Percentiles rank a stretch among this genome's conserved stretches.
Evolutionary conservation across 2,797 vertebrate species (phyloP).

Genomic region (Lutjanus campechanus): DNA sequence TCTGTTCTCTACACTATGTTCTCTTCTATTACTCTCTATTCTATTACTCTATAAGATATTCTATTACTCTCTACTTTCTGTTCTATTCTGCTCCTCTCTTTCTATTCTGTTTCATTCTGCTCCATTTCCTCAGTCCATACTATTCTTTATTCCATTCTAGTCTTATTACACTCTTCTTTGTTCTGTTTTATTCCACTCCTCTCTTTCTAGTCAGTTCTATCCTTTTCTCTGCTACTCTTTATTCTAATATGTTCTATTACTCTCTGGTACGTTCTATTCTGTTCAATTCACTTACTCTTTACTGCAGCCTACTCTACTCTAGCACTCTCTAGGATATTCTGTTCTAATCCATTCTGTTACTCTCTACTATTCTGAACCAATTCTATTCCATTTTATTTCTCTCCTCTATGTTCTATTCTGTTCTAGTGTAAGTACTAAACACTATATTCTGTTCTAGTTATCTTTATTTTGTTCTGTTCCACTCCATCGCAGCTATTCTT

Average conservation of each 20-base stretch:
- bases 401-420: neutral
- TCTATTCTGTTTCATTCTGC: neutral
- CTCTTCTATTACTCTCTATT: neutral
- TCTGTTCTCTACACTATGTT: neutral
- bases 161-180: too few species aligned
- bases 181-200: neutral
- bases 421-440: neutral
- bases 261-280: neutral
- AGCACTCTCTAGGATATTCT: neutral
- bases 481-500: too few species aligned
- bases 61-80: neutral
- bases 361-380: neutral
- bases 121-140: too few species aligned
- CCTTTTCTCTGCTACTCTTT: neutral
- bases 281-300: neutral
- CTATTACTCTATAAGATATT: neutral
- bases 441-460: neutral
- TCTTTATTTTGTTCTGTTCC: neutral
- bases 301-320: neutral
- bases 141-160: too few species aligned
- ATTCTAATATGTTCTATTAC: too few species aligned
- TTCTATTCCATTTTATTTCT: neutral
- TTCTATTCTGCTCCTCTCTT: neutral
- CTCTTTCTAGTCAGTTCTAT: neutral
- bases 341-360: neutral